A percentile compares a stretch with the other conserved stretches of the same genome.
Conservation (phyloP, 2,797 vertebrate species). For the Poeciliopsis infans region DNA sequence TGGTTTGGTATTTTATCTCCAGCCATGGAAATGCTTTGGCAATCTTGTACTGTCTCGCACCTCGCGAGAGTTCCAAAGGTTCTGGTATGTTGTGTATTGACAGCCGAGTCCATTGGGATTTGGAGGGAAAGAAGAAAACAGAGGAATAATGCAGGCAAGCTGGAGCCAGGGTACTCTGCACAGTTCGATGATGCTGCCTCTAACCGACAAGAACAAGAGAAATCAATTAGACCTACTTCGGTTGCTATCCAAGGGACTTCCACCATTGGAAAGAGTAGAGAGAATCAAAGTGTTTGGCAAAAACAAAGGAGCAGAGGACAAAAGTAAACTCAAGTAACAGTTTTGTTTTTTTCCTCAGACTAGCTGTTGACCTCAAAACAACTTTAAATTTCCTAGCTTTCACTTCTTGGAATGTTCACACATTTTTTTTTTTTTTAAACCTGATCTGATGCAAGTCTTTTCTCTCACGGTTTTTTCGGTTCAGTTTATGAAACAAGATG, state of each 20-base stretch:
- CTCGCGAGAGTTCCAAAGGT: constrained; percentile 41
- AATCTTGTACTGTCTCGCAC: constrained; percentile 14
- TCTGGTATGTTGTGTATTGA: constrained; percentile 52
- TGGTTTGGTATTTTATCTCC: constrained; percentile 17
- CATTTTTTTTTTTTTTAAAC: constrained; percentile 6
- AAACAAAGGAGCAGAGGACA: constrained; percentile 50
- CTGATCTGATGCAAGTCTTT: constrained; percentile 14
- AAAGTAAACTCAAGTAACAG: constrained; percentile 53
- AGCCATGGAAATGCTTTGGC: constrained; percentile 11
- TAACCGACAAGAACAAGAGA: constrained; percentile 75
- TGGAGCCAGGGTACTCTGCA: constrained; percentile 72
- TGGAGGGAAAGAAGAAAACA: constrained; percentile 49
- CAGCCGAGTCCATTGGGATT: constrained; percentile 49
- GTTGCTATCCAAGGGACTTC: constrained; percentile 71
- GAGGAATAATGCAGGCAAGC: constrained; percentile 63
- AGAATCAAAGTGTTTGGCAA: constrained; percentile 57
- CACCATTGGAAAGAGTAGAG: constrained; percentile 57
- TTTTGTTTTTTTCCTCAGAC: constrained; percentile 58
- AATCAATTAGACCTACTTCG: constrained; percentile 81
- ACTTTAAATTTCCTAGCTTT: constrained; percentile 46
- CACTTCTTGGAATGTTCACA: neutral
- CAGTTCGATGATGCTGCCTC: constrained; percentile 70
- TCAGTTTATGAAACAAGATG: constrained; percentile 9
- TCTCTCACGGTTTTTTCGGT: constrained; percentile 35
- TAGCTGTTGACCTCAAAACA: constrained; percentile 60